Conservation (phyloP, 2,888 invertebrate genomes). For the Caenorhabditis sp. region DNA sequence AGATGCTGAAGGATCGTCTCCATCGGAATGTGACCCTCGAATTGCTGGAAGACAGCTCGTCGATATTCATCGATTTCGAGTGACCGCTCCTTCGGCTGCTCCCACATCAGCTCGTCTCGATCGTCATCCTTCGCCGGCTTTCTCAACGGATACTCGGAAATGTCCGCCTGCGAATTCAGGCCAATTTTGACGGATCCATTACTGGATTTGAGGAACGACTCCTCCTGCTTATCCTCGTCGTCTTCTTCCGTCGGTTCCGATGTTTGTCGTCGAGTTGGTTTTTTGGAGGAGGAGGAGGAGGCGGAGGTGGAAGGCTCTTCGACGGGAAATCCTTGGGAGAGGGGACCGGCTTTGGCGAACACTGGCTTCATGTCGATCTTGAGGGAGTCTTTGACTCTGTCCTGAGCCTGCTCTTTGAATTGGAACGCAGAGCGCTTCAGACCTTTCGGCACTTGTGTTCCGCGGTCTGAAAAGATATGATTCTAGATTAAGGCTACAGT, state of each 20-base stretch:
- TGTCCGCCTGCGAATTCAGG: no score
- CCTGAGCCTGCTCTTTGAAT: no score
- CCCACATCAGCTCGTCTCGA: neutral
- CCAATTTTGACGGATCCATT: no score
- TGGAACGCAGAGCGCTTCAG: no score
- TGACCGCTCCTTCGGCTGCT: neutral
- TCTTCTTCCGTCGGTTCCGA: no score
- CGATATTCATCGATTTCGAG: neutral
- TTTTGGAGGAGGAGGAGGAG: neutral
- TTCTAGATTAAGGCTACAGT: no score
- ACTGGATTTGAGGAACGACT: no score
- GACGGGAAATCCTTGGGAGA: neutral
- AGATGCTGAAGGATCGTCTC: neutral
- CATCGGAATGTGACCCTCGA: neutral
- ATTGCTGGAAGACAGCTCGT: conserved; percentile 13
- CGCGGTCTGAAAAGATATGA: conserved; percentile 24
- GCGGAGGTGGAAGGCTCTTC: neutral
- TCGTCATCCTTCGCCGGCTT: no score
- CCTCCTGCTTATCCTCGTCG: no score
- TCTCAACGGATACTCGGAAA: no score
- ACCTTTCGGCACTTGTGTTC: conserved; percentile 12
- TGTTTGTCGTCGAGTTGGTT: no score
- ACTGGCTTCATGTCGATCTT: conserved; percentile 22
- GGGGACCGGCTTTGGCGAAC: neutral
- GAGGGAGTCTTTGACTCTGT: neutral